Evolutionary conservation across 2,797 vertebrate genomes (phyloP).

Genomic region (Enteromius thamalakanensis): DNA sequence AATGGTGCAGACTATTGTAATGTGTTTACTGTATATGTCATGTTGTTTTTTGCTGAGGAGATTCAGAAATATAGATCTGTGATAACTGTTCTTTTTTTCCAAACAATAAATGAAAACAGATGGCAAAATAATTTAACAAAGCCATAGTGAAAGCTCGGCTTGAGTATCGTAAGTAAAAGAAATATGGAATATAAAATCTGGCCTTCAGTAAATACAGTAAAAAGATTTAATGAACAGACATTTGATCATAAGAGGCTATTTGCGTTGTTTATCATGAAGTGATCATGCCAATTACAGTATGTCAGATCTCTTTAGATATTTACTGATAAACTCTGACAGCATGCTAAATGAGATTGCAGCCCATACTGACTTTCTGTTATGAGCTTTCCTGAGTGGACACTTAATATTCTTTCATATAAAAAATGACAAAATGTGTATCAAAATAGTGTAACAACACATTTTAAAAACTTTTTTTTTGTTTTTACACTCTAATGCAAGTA

Average conservation of each 20-base stretch:
- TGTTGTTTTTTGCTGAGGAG: constrained; percentile 12
- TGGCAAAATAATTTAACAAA: background rate
- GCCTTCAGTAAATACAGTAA: constrained; percentile 1
- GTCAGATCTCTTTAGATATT: constrained; percentile 40
- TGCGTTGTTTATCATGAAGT: constrained; percentile 36
- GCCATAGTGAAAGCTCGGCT: background rate
- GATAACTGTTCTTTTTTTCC: constrained; percentile 3
- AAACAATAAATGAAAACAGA: constrained; percentile 9
- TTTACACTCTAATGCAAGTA: no score
- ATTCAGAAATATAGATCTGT: constrained; percentile 4
- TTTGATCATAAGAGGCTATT: constrained; percentile 10
- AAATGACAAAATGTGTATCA: background rate
- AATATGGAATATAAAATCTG: background rate
- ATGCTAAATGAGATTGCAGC: constrained; percentile 21
- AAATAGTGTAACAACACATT: background rate
- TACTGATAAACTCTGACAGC: constrained; percentile 36
- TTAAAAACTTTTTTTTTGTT: no score
- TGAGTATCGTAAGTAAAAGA: background rate
- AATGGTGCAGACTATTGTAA: background rate
- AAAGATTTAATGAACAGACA: background rate
- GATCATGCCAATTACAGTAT: constrained; percentile 22
- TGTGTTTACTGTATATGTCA: background rate
- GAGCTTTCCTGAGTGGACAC: background rate
- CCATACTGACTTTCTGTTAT: background rate
- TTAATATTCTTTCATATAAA: background rate